Percentiles rank a stretch among this genome's conserved stretches.
Evolutionary conservation across 92 coral and sea anemone genomes (phyloP).

Genomic region (Epizoanthus scotinus): DNA sequence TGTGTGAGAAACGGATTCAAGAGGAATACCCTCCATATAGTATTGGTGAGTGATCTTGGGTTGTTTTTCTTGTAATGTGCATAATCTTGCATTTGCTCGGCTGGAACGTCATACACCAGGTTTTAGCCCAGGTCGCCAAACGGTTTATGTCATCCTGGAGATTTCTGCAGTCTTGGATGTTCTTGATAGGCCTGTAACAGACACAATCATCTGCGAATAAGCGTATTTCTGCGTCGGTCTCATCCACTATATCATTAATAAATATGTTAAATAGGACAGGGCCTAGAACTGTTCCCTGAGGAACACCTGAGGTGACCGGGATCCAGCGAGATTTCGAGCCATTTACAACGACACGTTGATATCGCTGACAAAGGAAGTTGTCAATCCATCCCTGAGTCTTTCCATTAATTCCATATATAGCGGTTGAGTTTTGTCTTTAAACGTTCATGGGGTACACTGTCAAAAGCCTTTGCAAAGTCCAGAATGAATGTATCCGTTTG

Average conservation of each 20-base stretch:
- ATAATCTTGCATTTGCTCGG: slow-evolving; percentile 14
- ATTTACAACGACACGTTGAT: slow-evolving; percentile 34
- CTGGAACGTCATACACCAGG: slow-evolving; percentile 12
- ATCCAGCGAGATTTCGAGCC: slow-evolving; percentile 35
- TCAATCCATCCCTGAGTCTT: slow-evolving; percentile 25
- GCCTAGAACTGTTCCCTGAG: slow-evolving; percentile 35
- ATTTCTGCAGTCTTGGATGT: slow-evolving; percentile 14
- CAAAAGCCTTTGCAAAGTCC: slow-evolving; percentile 34
- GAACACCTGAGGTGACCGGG: slow-evolving; percentile 35
- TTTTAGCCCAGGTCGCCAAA: slow-evolving; percentile 23
- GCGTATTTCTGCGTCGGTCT: slow-evolving; percentile 34
- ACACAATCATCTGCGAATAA: slow-evolving; percentile 44
- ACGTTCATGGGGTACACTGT: slow-evolving; percentile 28
- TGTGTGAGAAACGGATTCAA: neutral
- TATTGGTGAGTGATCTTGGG: neutral
- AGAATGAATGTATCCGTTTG: slow-evolving; percentile 34
- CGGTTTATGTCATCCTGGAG: slow-evolving; percentile 25
- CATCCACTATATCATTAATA: slow-evolving; percentile 38
- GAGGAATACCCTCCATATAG: neutral
- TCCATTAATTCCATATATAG: slow-evolving; percentile 32
- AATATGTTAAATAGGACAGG: slow-evolving; percentile 33
- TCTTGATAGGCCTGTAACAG: slow-evolving; percentile 24
- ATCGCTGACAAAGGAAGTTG: slow-evolving; percentile 31
- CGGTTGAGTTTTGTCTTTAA: slow-evolving; percentile 28
- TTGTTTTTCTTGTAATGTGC: neutral